Evolutionary conservation across 2,113 vertebrate species (phyloP), one percentile per base, ranked within the genome.

Genomic region (Platichthys stellatus): DNA sequence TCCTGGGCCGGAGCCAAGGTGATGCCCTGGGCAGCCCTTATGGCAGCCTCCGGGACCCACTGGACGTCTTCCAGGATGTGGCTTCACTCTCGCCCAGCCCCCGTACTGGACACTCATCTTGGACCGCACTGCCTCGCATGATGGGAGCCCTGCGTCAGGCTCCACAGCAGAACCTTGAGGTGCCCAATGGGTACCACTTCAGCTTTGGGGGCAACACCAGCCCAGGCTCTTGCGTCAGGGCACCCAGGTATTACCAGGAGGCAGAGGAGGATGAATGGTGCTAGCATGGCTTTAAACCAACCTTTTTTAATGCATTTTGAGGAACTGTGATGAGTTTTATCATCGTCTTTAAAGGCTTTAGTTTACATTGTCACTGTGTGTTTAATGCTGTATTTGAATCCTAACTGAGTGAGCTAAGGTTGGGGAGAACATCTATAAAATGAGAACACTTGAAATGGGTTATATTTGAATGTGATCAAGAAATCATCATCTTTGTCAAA

Each of bases 231-330:
- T 90, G 92, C 28, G 31, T 90, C 78, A 84, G 94, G 90, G 84
- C 93, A 76, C 92, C 93, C 75, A 94, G 95, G 86, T 96, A 95
- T 91, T 96, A 97, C 93, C 95, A 93, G 5, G 94, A 96, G 86
- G 94, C 94, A 7, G 95, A 96, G 14, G 94, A 95, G 89, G 96
- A 97, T 4, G 95, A 97, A 93, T 97, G 97, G 97, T 98, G 97
- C 97, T 99, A 99, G 95, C 94, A 92, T 76, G 90, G 92, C 88
- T 89, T 78, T 69, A 88, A 87, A 83, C 61, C 78, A 84, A 89
- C 84, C 68, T 84, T 90, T 90, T 88, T 84, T 83, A 86, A 86
- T 89, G 90, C 84, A 80, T 93, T 91, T 83, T 78, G 82, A 85
- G 67, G 83, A 91, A 91, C 51, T 81, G 86, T 77, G 96, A 98